These are phyloP conservation scores for Prinia subflava DNA, from an alignment of 2,113 vertebrate genomes.

Conservation along the genomic window DNA sequence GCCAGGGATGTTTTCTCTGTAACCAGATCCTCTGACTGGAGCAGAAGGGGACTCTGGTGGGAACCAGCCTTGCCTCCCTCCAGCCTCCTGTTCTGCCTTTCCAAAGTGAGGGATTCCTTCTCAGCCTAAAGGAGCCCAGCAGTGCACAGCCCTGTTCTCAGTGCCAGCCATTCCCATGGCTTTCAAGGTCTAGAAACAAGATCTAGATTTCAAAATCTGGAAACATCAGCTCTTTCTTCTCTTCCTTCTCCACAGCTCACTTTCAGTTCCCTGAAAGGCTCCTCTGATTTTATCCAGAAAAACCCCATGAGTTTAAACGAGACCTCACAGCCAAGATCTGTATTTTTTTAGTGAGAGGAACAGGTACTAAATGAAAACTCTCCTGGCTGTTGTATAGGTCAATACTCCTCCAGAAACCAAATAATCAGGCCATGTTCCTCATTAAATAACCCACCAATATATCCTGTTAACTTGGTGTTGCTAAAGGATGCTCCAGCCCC, in stretches of 20 bases:
- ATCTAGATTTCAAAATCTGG: not conserved
- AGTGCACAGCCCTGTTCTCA: not conserved
- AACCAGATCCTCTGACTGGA: not conserved
- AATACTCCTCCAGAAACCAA: not conserved
- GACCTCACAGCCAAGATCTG: not conserved
- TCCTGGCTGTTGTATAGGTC: not conserved
- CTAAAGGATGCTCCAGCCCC: not conserved
- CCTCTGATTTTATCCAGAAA: not conserved
- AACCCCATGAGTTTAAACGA: not conserved
- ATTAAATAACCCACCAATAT: not conserved
- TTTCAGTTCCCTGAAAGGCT: not conserved
- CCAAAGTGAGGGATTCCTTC: not conserved
- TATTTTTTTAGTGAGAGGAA: not conserved
- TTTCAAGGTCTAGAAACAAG: not conserved
- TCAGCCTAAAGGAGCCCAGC: not conserved
- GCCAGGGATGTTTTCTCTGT: not conserved
- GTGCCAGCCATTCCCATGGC: not conserved
- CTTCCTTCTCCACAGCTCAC: not conserved
- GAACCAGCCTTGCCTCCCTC: not conserved
- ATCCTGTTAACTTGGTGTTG: not conserved
- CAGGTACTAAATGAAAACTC: not conserved
- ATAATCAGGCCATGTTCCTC: not conserved
- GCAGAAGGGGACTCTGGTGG: not conserved
- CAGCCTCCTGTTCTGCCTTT: not conserved
- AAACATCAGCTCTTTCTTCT: not conserved